Conservation (phyloP, 37 sponge, comb jelly and placozoan genomes). For the Geodia barretti region DNA sequence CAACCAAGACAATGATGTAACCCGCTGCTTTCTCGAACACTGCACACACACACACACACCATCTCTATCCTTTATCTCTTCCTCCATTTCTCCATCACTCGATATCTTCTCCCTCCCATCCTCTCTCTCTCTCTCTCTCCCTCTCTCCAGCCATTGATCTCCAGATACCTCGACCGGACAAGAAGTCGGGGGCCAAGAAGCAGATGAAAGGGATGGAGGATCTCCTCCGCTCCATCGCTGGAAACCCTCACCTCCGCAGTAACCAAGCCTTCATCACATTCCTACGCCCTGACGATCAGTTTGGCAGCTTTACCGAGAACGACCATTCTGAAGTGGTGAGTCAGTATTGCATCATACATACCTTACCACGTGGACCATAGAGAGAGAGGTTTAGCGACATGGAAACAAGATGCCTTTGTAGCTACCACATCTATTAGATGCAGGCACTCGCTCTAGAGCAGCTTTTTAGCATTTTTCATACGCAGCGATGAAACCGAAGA, state of each 20-base stretch:
- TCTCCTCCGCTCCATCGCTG: constrained; percentile 1
- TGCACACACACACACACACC: neutral
- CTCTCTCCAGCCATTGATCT: no score
- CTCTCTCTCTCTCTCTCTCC: no score
- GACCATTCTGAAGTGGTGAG: constrained; percentile 41
- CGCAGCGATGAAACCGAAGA: no score
- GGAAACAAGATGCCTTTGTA: neutral
- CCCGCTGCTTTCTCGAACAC: neutral
- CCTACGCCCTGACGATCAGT: constrained; percentile 29
- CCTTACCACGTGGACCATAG: no score
- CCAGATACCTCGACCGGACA: constrained; percentile 9
- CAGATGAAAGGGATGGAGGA: constrained; percentile 29
- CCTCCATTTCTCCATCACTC: neutral
- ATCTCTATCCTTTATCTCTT: neutral
- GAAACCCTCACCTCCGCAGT: neutral
- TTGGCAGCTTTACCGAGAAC: constrained; percentile 23
- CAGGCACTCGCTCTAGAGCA: no score
- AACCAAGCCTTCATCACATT: constrained; percentile 9
- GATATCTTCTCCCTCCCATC: neutral
- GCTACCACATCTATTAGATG: no score
- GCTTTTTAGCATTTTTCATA: no score
- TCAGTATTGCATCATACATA: no score
- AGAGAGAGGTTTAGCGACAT: no score
- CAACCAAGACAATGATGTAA: neutral
- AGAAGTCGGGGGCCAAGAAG: constrained; percentile 8